Percentiles rank a stretch among this genome's conserved stretches.
phyloP scores from a whole-genome alignment of 2,888 invertebrate genomes.

The Carabus problematicus region DNA sequence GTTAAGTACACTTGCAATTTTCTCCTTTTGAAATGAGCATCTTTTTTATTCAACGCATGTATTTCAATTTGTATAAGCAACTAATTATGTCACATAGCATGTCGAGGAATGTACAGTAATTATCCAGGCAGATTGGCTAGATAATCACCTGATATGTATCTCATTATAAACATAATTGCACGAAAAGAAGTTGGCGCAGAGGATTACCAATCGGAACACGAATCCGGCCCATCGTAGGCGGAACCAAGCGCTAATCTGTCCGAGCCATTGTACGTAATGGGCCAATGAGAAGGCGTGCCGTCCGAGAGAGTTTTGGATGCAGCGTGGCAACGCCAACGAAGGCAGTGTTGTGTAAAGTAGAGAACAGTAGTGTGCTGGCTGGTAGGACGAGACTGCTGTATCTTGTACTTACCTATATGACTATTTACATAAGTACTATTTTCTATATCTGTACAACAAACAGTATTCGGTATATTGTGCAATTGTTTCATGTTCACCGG shows the following conservation, averaged over 20 bases:
- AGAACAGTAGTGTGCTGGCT: conserved; percentile 24
- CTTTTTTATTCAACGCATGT: conserved; percentile 28
- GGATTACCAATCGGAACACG: conserved; percentile 32
- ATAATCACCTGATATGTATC: conserved; percentile 32
- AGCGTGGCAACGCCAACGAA: conserved; percentile 13
- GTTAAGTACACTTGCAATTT: conserved; percentile 17
- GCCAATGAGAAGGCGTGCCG: conserved; percentile 16
- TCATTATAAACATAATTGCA: conserved; percentile 35
- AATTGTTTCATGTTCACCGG: background rate
- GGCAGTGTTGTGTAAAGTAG: conserved; percentile 33
- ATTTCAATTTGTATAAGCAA: conserved; percentile 37
- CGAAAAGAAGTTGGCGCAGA: conserved; percentile 31
- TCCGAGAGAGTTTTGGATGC: too few relatives aligned
- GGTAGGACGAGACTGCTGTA: background rate
- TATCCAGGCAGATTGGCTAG: conserved; percentile 30
- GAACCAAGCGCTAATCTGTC: conserved; percentile 6
- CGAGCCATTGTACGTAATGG: conserved; percentile 35
- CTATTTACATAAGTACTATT: conserved; percentile 5
- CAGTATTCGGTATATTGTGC: background rate
- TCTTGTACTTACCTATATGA: conserved; percentile 12
- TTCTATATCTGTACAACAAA: background rate
- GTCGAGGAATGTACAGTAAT: conserved; percentile 34
- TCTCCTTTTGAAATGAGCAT: conserved; percentile 3
- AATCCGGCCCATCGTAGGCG: conserved; percentile 24
- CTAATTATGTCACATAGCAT: conserved; percentile 37